Conservation (phyloP, 2,113 vertebrate genomes). For the Pachycephala philippinensis region DNA sequence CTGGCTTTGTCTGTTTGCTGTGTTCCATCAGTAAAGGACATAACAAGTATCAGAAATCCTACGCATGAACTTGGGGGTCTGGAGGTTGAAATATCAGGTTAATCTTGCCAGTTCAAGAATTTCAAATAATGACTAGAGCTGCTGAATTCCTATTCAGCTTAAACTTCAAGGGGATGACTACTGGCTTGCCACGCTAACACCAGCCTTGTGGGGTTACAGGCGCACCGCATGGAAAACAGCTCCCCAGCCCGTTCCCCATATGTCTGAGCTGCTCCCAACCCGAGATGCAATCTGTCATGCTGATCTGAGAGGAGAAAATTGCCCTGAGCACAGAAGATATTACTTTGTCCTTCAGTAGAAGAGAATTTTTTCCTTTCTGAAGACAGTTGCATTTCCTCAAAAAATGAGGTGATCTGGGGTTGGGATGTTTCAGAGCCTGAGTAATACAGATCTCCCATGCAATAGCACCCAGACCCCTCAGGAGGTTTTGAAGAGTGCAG, state of each 20-base stretch:
- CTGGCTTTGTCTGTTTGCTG: background rate
- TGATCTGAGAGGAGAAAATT: background rate
- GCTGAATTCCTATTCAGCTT: background rate
- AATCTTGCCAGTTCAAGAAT: background rate
- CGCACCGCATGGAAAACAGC: fast-evolving
- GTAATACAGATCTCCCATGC: background rate
- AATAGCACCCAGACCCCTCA: background rate
- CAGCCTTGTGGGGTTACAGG: background rate
- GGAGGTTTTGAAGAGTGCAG: background rate
- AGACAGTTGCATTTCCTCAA: background rate
- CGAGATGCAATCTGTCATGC: background rate
- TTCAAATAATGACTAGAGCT: background rate
- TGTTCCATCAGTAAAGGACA: background rate
- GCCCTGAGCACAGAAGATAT: background rate
- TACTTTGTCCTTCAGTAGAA: background rate
- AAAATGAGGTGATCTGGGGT: fast-evolving
- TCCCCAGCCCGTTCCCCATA: background rate
- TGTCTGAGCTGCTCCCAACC: background rate
- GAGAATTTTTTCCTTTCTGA: background rate
- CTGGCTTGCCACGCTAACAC: background rate
- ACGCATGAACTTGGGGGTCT: background rate
- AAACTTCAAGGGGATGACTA: background rate
- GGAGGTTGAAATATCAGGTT: background rate
- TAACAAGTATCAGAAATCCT: background rate
- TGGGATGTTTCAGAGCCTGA: background rate